Percentiles rank a stretch among this genome's conserved stretches.
Conservation (phyloP, 2,888 invertebrate genomes). For the Harmothoe impar region DNA sequence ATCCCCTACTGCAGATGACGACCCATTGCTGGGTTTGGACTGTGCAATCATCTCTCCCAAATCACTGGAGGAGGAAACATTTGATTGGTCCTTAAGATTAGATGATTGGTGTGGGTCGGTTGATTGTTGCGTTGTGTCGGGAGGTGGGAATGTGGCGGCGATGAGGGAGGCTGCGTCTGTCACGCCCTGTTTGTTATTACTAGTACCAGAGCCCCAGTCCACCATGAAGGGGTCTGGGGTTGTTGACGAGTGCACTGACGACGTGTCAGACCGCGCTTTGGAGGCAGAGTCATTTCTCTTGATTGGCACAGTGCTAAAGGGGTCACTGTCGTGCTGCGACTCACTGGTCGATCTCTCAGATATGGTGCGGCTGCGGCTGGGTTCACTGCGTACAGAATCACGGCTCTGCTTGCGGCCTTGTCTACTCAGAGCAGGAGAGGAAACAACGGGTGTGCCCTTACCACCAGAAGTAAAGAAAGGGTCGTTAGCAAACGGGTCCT, state of each 20-base stretch:
- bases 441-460: constrained; percentile 53
- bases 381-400: constrained; percentile 45
- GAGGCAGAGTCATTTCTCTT: constrained; percentile 38
- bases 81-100: constrained; percentile 50
- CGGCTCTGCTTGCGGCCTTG: constrained; percentile 49
- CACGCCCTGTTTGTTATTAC: constrained; percentile 6
- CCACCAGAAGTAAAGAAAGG: constrained; percentile 61
- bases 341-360: constrained; percentile 58
- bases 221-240: constrained; percentile 46
- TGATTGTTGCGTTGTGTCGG: not conserved
- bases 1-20: not conserved
- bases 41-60: constrained; percentile 15
- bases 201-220: constrained; percentile 37
- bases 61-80: constrained; percentile 54
- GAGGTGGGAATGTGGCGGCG: not conserved
- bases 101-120: not conserved
- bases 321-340: constrained; percentile 54
- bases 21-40: constrained; percentile 44
- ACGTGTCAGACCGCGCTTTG: constrained; percentile 46
- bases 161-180: not conserved
- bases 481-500: constrained; percentile 64
- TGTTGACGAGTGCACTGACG: constrained; percentile 48
- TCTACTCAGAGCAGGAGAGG: constrained; percentile 46
- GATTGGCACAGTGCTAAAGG: constrained; percentile 53
- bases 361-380: constrained; percentile 50